Percentiles rank a stretch among this genome's conserved stretches.
Evolutionary conservation across 2,888 invertebrate genomes (phyloP).

Genomic region (Aelia acuminata): DNA sequence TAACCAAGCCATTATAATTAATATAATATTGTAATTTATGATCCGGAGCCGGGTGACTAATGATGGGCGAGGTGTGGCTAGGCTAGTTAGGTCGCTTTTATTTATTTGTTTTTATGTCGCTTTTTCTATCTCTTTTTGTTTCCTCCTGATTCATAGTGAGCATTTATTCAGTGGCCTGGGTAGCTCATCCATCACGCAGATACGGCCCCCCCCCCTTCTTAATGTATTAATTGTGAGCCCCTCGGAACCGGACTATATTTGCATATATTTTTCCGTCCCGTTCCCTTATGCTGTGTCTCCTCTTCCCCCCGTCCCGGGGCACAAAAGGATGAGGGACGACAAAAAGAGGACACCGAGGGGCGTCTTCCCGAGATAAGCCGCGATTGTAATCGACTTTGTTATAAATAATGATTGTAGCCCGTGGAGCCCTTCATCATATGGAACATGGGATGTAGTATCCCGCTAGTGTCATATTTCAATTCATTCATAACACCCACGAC

Average conservation of each 20-base stretch:
- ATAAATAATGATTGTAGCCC: constrained; percentile 11
- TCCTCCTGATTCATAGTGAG: neutral
- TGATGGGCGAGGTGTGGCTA: neutral
- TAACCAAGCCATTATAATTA: constrained; percentile 16
- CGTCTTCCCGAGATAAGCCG: constrained; percentile 14
- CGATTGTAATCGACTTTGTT: constrained; percentile 25
- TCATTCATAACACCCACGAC: neutral
- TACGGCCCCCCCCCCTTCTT: neutral
- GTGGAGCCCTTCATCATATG: neutral
- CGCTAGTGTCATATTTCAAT: neutral
- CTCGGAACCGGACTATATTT: neutral
- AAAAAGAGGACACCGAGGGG: constrained; percentile 2
- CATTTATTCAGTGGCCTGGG: neutral
- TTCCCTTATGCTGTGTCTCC: neutral
- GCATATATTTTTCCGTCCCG: constrained; percentile 7
- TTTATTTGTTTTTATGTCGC: constrained; percentile 25
- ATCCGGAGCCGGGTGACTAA: neutral
- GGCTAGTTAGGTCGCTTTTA: neutral
- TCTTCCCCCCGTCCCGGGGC: neutral
- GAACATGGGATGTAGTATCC: neutral
- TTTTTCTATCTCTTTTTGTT: constrained; percentile 7
- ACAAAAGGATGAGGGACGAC: neutral
- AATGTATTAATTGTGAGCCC: constrained; percentile 17
- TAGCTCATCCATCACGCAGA: constrained; percentile 9
- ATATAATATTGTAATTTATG: constrained; percentile 39